A percentile compares a stretch with the other conserved stretches of the same genome.
These are phyloP conservation scores for Drosophila longiperda DNA, from an alignment of 2,888 invertebrate genomes.

Conservation along the genomic window DNA sequence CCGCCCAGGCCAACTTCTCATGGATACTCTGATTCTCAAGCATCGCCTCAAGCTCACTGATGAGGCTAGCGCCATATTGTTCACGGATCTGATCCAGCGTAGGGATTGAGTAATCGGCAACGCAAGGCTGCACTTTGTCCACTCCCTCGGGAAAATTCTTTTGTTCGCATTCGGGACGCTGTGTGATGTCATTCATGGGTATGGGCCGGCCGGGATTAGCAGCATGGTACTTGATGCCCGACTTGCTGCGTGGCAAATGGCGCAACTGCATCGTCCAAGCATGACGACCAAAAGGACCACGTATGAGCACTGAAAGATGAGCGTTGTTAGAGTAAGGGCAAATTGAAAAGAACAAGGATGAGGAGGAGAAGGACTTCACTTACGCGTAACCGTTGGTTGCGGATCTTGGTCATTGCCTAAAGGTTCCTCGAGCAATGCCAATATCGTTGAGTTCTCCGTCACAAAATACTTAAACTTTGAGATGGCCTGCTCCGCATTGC, in stretches of 20 bases:
- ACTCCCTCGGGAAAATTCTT: conserved; percentile 93
- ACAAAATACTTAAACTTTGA: conserved; percentile 94
- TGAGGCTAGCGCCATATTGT: conserved; percentile 86
- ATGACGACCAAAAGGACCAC: conserved; percentile 97
- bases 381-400: conserved; percentile 93
- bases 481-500: conserved; percentile 86
- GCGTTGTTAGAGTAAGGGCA: not conserved
- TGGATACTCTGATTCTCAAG: conserved; percentile 89
- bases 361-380: conserved; percentile 41
- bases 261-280: conserved; percentile 96
- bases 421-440: conserved; percentile 96
- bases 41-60: conserved; percentile 89
- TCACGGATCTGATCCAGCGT: conserved; percentile 90
- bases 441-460: conserved; percentile 94
- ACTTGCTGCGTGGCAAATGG: conserved; percentile 93
- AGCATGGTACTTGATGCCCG: conserved; percentile 87
- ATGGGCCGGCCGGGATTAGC: conserved; percentile 90
- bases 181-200: conserved; percentile 89
- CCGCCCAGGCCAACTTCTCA: conserved; percentile 86
- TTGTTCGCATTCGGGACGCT: conserved; percentile 89
- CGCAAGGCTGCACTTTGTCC: conserved; percentile 91
- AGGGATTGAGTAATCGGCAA: conserved; percentile 96
- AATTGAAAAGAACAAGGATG: not conserved
- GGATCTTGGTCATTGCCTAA: conserved; percentile 97
- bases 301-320: conserved; percentile 89